Conservation (phyloP, 2,797 vertebrate genomes). For the Pseudomugil gertrudae region DNA sequence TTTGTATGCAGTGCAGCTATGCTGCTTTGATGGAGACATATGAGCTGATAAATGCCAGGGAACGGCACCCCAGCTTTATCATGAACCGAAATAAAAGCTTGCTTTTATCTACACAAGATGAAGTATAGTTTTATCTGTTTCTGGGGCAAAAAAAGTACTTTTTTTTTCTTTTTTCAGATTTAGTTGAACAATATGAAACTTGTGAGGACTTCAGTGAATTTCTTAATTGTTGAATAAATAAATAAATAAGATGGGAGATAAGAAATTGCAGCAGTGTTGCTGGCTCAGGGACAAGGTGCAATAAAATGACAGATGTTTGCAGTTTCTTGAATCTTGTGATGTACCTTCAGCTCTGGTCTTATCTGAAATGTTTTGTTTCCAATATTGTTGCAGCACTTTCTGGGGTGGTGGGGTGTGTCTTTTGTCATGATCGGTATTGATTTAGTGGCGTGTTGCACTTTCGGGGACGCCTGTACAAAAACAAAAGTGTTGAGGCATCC, state of each 20-base stretch:
- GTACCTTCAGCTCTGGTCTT: too few relatives aligned
- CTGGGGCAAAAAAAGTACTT: too few relatives aligned
- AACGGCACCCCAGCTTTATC: conserved; percentile 37
- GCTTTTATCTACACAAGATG: background rate
- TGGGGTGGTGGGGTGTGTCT: too few relatives aligned
- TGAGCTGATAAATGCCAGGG: conserved; percentile 38
- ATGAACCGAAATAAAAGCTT: conserved; percentile 30
- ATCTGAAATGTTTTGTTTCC: background rate
- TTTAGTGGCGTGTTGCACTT: background rate
- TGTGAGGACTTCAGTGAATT: conserved; percentile 5
- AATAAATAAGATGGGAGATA: background rate
- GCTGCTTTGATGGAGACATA: conserved; percentile 42
- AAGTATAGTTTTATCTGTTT: conserved; percentile 17
- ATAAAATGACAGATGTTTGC: background rate
- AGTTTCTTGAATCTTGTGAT: too few relatives aligned
- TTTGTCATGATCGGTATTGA: too few relatives aligned
- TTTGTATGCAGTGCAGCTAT: conserved; percentile 6
- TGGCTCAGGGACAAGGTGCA: background rate
- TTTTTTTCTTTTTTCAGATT: background rate
- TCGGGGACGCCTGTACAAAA: background rate
- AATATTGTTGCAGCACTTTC: too few relatives aligned
- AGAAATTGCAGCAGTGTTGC: too few relatives aligned
- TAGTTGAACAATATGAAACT: conserved; percentile 7
- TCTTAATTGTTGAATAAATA: conserved; percentile 15
- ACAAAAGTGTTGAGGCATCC: too few relatives aligned